Evolutionary conservation across 2,797 vertebrate genomes (phyloP), one percentile per base, ranked within the genome.

Genomic region (Nothura maculosa): DNA sequence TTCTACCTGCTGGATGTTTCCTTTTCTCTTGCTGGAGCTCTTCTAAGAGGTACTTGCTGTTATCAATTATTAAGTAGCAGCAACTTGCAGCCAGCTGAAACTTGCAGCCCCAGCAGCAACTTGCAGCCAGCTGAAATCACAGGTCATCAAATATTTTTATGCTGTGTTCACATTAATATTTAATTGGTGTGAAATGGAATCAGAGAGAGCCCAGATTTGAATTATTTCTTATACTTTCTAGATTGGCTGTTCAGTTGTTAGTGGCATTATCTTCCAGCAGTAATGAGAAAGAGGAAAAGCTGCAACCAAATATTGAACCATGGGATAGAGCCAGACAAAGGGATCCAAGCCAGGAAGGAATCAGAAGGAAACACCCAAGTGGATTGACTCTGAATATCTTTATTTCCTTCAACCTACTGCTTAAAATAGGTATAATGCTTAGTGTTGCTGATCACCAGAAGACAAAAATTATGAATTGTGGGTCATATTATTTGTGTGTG

Each of bases 131-230:
- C 34, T 86, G 63, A 80, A 93, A 89, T 54, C 32, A 50, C 22
- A 30, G 30, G 18, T 30, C 24, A 32, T 75, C 40, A 84, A 67
- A 75, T 42, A 75, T 15, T 36, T 36, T 86, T 88, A 58, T 90
- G 16, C 14, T 72, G 36, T 18, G 77, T 54, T 64, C 36, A 52
- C 27, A 64, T 93, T 74, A 90, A 90, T 93, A 83, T 93, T 93
- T 82, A 77, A 68, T 63, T 78, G 30, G 14, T 54, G 11, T 72
- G 69, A 81, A 81, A 81, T 62, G 11, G 48, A 32, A 50, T 68
- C 64, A 48, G 8, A 36, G 27, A 85, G 34, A 83, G 25, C 54
- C 61, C 50, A 85, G 20, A 83, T 45, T 55, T 85, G 25, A 85
- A 63, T 63, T 85, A 30, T 64, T 78, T 81, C 58, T 78, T 66